These are phyloP conservation scores for Lepidurus couesii DNA, from an alignment of 1,140 invertebrate genomes.

Conservation along the genomic window DNA sequence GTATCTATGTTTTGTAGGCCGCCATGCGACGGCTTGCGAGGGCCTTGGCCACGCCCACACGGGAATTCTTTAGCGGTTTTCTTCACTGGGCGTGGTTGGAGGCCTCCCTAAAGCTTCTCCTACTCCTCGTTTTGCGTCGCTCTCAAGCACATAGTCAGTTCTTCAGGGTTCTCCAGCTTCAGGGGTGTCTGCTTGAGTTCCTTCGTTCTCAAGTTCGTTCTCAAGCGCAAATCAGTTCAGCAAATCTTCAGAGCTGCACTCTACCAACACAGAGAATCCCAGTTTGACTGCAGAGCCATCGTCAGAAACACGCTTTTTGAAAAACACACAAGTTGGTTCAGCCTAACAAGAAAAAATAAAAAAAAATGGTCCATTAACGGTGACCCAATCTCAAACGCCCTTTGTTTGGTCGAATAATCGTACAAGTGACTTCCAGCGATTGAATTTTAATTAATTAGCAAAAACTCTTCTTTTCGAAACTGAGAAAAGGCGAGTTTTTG, in stretches of 20 bases:
- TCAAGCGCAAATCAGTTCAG: too few relatives aligned
- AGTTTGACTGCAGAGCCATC: conserved; percentile 6
- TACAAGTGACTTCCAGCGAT: background rate
- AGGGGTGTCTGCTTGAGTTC: conserved; percentile 3
- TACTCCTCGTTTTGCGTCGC: conserved; percentile 18
- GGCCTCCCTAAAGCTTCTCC: conserved; percentile 17
- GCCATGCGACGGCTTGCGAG: conserved; percentile 32
- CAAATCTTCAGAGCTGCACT: conserved; percentile 17
- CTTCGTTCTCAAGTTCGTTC: background rate
- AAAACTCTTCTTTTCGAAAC: too few relatives aligned
- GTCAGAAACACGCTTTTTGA: background rate
- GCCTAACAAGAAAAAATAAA: background rate
- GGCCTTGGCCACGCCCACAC: background rate
- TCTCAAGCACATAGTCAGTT: conserved; percentile 10
- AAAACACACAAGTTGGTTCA: background rate
- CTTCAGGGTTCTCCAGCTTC: conserved; percentile 13
- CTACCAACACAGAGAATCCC: conserved; percentile 12
- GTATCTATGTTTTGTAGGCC: conserved; percentile 35
- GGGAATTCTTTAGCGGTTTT: too few relatives aligned
- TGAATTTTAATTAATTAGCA: too few relatives aligned
- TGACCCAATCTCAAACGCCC: background rate
- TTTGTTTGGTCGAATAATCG: background rate
- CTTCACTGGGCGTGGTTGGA: background rate
- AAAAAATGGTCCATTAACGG: background rate
- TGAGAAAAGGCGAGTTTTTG: too few relatives aligned